These are phyloP conservation scores for Scaptomyza flava DNA, from an alignment of 2,888 invertebrate species.

Conservation along the genomic window DNA sequence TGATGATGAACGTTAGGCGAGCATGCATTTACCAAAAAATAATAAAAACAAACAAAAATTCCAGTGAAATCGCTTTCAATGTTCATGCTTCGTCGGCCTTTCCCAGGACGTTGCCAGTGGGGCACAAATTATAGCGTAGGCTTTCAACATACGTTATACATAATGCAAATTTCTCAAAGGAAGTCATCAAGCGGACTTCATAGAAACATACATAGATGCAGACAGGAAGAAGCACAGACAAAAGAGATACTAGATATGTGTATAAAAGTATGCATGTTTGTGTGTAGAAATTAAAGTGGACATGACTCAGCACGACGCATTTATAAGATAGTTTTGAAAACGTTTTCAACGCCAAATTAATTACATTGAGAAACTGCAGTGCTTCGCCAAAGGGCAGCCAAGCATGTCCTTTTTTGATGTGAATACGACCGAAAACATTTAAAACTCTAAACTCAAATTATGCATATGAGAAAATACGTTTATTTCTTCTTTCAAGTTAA, in stretches of 20 bases:
- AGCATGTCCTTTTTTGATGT: slow-evolving; percentile 74
- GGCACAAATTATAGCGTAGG: slow-evolving; percentile 62
- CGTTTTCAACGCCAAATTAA: slow-evolving; percentile 67
- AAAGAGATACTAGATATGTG: slow-evolving; percentile 2
- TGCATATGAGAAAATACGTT: slow-evolving; percentile 50
- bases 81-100: slow-evolving; percentile 69
- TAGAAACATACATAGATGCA: slow-evolving; percentile 19
- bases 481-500: slow-evolving; percentile 22
- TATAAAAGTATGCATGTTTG: background rate
- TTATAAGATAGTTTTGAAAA: slow-evolving; percentile 40
- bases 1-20: slow-evolving; percentile 34
- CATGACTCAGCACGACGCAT: slow-evolving; percentile 51
- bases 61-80: slow-evolving; percentile 55
- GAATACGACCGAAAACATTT: slow-evolving; percentile 14
- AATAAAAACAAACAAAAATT: slow-evolving; percentile 40
- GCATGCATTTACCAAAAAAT: slow-evolving; percentile 20
- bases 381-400: slow-evolving; percentile 43
- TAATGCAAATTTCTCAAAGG: slow-evolving; percentile 72
- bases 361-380: slow-evolving; percentile 50
- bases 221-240: slow-evolving; percentile 68
- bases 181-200: slow-evolving; percentile 58
- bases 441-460: slow-evolving; percentile 44
- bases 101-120: slow-evolving; percentile 58
- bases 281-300: slow-evolving; percentile 11
- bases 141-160: slow-evolving; percentile 33